Conservation (phyloP, 2,113 vertebrate species). For the Cyprinus carpio region DNA sequence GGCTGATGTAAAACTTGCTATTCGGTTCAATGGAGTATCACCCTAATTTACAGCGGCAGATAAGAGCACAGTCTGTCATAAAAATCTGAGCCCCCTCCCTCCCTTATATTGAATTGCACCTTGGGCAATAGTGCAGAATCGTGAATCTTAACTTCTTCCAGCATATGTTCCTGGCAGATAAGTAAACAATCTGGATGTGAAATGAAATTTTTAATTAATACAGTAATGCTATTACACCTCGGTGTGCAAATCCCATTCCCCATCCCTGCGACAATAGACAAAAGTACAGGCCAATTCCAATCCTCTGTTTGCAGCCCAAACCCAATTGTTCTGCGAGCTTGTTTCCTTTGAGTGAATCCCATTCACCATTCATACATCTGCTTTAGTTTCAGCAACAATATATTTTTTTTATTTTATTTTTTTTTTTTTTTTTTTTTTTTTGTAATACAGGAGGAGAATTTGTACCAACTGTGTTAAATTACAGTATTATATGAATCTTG, state of each 20-base stretch:
- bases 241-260: constrained; percentile 90
- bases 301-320: constrained; percentile 74
- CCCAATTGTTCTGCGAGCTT: constrained; percentile 77
- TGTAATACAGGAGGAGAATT: constrained; percentile 38
- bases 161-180: constrained; percentile 99
- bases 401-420: too few relatives aligned
- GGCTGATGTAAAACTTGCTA: constrained; percentile 86
- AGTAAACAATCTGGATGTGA: constrained; percentile 99
- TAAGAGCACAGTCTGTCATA: constrained; percentile 92
- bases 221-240: constrained; percentile 93
- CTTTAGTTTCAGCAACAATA: constrained; percentile 62
- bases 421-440: constrained; percentile 49
- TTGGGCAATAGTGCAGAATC: constrained; percentile 97
- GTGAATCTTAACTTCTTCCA: constrained; percentile 93
- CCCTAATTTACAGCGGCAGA: constrained; percentile 93
- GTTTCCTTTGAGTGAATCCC: constrained; percentile 76
- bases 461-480: constrained; percentile 52
- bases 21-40: constrained; percentile 92
- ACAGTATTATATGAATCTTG: constrained; percentile 56
- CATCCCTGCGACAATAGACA: constrained; percentile 80
- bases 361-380: constrained; percentile 72
- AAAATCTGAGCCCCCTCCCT: constrained; percentile 80
- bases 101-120: constrained; percentile 87
- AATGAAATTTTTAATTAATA: constrained; percentile 99
- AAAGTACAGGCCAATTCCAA: constrained; percentile 77